Evolutionary conservation across 2,888 invertebrate genomes (phyloP), one percentile per base, ranked within the genome.

Genomic region (Lithophane ornitopus): DNA sequence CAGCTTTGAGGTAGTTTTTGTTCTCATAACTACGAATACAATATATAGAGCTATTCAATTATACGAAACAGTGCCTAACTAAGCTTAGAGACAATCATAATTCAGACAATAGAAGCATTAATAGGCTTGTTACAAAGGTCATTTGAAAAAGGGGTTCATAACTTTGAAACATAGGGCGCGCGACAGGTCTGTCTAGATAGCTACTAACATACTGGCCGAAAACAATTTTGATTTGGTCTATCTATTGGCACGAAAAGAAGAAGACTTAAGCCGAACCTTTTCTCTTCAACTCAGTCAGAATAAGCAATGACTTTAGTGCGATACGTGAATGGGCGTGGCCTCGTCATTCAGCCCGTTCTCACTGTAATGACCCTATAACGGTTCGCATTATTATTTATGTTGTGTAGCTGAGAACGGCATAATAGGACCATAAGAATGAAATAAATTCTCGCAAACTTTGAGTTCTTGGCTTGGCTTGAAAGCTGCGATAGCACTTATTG

Each of bases 401-500:
- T 96, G 95, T 96, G 95, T 95, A 94, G 94, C 94, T 94, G 95
- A 93, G 94, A 95, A 95, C 95, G 94, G 95, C 94, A 95, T 96
- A 95, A 96, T 96, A 95, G 94, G 94, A 94, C 94, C 94, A 95
- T 96, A 96, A 95, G 95, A 95, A 95, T 94, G 93, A 95, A 94
- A 96, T 96, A 96, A 95, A 95, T 96, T 95, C 93, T 92, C 94
- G 86, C 93, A 94, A 94, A 95, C 90, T 94, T 95, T 93, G 94
- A 94, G 94, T 93, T 94, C 93, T 95, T 94, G 94, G 93, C 93
- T 94, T 91, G 91, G 90, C 92, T 94, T 90, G 92, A 94, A 93
- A 93, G 92, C 92, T 90, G 93, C 92, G 91, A 94, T 94, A 94
- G 93, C 92, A 93, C 91, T 95, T 95, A 95, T 94, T 94, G 94